A percentile compares a stretch with the other conserved stretches of the same genome.
Conservation (phyloP, 2,797 vertebrate genomes). For the Enteromius trimaculatus region DNA sequence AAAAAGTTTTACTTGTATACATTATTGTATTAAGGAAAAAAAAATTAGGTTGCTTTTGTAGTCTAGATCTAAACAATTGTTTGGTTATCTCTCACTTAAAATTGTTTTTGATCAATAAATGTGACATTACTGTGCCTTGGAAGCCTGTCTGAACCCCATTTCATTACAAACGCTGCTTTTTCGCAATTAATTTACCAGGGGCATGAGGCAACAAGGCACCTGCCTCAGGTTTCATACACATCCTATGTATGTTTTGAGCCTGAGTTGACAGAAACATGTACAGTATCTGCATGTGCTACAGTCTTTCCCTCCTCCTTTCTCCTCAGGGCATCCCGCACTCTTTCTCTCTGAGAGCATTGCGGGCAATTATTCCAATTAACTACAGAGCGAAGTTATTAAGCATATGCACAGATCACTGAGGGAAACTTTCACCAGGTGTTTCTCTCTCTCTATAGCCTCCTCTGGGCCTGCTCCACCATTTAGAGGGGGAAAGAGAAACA, state of each 20-base stretch:
- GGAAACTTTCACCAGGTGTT: constrained; percentile 66
- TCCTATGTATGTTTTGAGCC: neutral
- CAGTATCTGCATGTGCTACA: constrained; percentile 36
- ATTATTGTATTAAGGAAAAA: neutral
- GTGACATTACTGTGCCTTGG: neutral
- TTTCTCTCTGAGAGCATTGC: constrained; percentile 56
- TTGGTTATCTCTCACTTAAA: neutral
- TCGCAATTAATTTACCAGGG: neutral
- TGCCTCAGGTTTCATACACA: neutral
- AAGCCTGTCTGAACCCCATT: neutral
- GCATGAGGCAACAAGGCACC: neutral
- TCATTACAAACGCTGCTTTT: neutral
- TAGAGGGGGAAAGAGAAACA: constrained; percentile 54
- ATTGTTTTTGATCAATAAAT: neutral
- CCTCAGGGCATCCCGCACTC: constrained; percentile 55
- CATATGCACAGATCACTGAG: constrained; percentile 60
- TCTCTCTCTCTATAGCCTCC: constrained; percentile 48
- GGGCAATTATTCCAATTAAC: constrained; percentile 67
- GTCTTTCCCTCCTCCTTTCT: constrained; percentile 47
- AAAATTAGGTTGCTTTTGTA: neutral
- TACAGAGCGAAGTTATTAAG: constrained; percentile 60
- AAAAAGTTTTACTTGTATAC: neutral
- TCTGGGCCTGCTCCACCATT: constrained; percentile 50
- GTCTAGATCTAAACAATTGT: neutral
- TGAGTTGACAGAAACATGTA: constrained; percentile 48